Evolutionary conservation across 37 sponge, comb jelly and placozoan genomes (phyloP), one percentile per base, ranked within the genome.

Genomic region (Crambe crambe): DNA sequence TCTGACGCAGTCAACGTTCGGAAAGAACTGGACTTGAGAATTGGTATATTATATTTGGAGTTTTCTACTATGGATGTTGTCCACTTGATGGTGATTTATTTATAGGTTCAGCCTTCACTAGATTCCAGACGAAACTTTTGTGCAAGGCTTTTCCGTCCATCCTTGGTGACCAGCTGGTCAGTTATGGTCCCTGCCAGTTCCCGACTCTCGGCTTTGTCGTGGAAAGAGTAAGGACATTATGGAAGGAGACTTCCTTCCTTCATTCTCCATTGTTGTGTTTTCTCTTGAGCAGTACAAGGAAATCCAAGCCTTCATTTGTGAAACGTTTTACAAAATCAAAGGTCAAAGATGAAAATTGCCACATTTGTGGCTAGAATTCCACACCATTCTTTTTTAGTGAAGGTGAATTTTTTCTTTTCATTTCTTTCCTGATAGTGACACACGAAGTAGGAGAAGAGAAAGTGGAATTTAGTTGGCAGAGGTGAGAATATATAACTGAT

Each of bases 161-260:
- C 40, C 85, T 99, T 32, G 73, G 62, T 2, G 93, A 90, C 35
- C 93, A 94, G 73, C 82, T 96, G 54, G 76, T 99, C 61, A 95
- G 95, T 71, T 99, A 99, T 76, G 99, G 99, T 3, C 94, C 97
- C 22, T 99, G 99, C 57, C 99, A 99, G 89, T 97, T 97, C 87
- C 99, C 99, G n/a, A 99, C 99, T 10, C 95, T 99, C 32, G 99
- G 99, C n/a, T 99, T 99, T 87, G 97, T 97, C 27, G 97, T 96
- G 67, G 99, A 98, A 58, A 91, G 99, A 72, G 95, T 94, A 42
- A 70, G 70, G 3, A n/a, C 6, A 34, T 27, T 8, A 4, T 68
- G 9, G 69, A 6, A 26, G 6, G 36, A 36, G 8, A 36, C 21
- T 37, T 18, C 40, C 21, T 26, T 68, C 4, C 27, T 60, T 26